Percentiles rank a stretch among this genome's conserved stretches.
Evolutionary conservation across 2,797 vertebrate genomes (phyloP).

Genomic region (Microctenopoma stevenorrisi): DNA sequence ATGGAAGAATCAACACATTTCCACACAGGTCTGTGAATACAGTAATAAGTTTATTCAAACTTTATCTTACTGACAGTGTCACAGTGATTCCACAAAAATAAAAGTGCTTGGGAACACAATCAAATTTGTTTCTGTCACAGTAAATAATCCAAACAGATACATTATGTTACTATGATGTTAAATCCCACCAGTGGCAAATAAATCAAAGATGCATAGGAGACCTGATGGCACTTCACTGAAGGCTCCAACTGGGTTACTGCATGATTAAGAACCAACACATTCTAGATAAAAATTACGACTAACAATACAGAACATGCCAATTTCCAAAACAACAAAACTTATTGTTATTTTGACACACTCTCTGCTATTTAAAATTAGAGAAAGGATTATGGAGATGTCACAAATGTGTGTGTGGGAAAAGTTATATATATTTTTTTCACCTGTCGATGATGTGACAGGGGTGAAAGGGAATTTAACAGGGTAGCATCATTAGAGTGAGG

Average conservation of each 20-base stretch:
- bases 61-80: slow-evolving; percentile 55
- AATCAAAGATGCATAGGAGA: slow-evolving; percentile 62
- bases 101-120: slow-evolving; percentile 67
- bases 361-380: slow-evolving; percentile 52
- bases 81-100: slow-evolving; percentile 67
- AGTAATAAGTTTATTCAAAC: slow-evolving; percentile 70
- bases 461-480: slow-evolving; percentile 58
- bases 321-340: slow-evolving; percentile 33
- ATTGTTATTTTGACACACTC: slow-evolving; percentile 37
- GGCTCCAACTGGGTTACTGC: slow-evolving; percentile 45
- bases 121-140: slow-evolving; percentile 30
- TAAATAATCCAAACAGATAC: slow-evolving; percentile 29
- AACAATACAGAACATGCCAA: slow-evolving; percentile 45
- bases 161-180: slow-evolving; percentile 40
- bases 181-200: slow-evolving; percentile 34
- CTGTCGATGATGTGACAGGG: slow-evolving; percentile 29
- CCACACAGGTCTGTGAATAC: slow-evolving; percentile 50
- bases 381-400: slow-evolving; percentile 55
- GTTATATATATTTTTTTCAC: neutral
- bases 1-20: slow-evolving; percentile 13
- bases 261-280: slow-evolving; percentile 41
- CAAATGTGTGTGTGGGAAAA: slow-evolving; percentile 37
- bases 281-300: slow-evolving; percentile 42
- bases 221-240: slow-evolving; percentile 39
- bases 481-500: slow-evolving; percentile 69